Evolutionary conservation across 1,140 invertebrate genomes (phyloP).

Genomic region (Scaptodrosophila lebanonensis): DNA sequence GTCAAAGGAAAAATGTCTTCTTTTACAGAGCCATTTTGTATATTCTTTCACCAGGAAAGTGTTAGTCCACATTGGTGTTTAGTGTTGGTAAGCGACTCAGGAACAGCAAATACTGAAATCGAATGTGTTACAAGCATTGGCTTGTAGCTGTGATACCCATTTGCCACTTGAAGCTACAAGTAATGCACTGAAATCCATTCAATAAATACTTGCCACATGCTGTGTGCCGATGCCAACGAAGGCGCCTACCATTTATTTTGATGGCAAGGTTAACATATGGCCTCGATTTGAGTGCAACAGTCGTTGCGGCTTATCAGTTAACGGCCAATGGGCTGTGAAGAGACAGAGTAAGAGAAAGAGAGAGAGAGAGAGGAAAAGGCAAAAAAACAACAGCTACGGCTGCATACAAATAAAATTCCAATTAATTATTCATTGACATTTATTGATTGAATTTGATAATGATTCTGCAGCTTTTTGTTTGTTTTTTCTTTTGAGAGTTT

Average conservation of each 20-base stretch:
- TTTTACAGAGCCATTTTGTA: too few relatives aligned
- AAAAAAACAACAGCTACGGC: too few relatives aligned
- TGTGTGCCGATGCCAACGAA: slow-evolving; percentile 22
- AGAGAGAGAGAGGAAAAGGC: too few relatives aligned
- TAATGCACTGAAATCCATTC: slow-evolving; percentile 68
- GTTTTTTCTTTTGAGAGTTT: slow-evolving; percentile 30
- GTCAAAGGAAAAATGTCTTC: too few relatives aligned
- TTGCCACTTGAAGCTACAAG: slow-evolving; percentile 34
- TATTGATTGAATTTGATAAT: slow-evolving; percentile 76
- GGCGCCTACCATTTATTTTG: slow-evolving; percentile 65
- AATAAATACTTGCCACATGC: slow-evolving; percentile 48
- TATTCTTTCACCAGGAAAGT: too few relatives aligned
- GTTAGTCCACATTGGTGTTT: too few relatives aligned
- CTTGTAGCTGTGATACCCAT: not conserved
- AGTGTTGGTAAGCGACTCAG: too few relatives aligned
- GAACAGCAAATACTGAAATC: too few relatives aligned
- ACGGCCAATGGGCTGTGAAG: not conserved
- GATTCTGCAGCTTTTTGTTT: slow-evolving; percentile 23
- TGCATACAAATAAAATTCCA: not conserved
- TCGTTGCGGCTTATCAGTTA: slow-evolving; percentile 24
- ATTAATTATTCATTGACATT: slow-evolving; percentile 69
- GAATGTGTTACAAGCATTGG: not conserved
- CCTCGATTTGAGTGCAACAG: slow-evolving; percentile 17
- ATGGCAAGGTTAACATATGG: slow-evolving; percentile 26
- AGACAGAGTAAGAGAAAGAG: not conserved